phyloP scores from a whole-genome alignment of 2,888 invertebrate species.

The Nebria brevicollis region DNA sequence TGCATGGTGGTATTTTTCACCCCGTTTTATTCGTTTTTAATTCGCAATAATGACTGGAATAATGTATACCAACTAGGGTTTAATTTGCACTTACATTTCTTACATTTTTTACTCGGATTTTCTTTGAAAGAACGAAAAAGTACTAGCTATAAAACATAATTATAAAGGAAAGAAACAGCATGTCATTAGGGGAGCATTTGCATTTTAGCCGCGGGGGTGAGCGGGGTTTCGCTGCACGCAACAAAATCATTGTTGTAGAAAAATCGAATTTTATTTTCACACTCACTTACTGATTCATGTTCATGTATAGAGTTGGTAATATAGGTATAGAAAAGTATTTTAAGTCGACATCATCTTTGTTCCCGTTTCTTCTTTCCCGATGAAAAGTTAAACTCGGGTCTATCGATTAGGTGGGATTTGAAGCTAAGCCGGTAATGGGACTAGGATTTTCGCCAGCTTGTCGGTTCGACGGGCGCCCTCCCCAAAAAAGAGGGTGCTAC shows the following conservation, averaged over 20 bases:
- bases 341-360: no score
- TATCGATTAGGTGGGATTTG: background rate
- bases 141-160: background rate
- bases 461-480: no score
- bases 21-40: background rate
- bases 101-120: background rate
- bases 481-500: background rate
- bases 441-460: background rate
- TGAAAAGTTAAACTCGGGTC: background rate
- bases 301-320: no score
- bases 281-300: background rate
- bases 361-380: background rate
- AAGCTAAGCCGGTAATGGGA: background rate
- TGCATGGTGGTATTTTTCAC: background rate
- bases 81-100: background rate
- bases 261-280: background rate
- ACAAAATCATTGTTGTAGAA: background rate
- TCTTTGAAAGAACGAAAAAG: background rate
- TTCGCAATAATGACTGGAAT: background rate
- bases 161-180: background rate
- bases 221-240: background rate
- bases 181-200: background rate
- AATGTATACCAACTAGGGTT: background rate
- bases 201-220: background rate
- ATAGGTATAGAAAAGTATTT: no score